Evolutionary conservation across 1,140 invertebrate genomes (phyloP), one percentile per base, ranked within the genome.

Genomic region (Drosophila bifasciata): DNA sequence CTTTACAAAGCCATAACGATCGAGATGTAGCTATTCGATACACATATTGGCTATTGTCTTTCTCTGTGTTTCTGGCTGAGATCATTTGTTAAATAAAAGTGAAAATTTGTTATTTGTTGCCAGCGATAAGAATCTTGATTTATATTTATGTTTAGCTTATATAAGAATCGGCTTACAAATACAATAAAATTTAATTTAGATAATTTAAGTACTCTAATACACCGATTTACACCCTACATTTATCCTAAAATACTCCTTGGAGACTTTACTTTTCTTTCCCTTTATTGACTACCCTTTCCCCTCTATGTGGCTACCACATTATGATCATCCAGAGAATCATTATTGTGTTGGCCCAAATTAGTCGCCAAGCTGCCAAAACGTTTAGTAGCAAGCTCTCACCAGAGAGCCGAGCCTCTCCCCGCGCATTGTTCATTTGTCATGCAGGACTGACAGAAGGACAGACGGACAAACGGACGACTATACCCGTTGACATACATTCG

Each of bases 311-410:
- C 25, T 9, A 9, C 28, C 28, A 28, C 28, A 28, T 25, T 28
- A 28, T 39, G 25, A 50, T 62, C 58, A 13, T 46, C 21, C 11
- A 52, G 17, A 23, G 15, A 32, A 2, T 56, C 56, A 25, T 40
- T 59, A 51, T 48, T 52, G 55, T 76, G 53, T 51, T 63, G 77
- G 77, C 61, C 81, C 52, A 85, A 85, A 85, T 85, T 85, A 85
- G 83, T 86, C 81, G 77, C 44, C 83, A 63, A 85, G 81, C 81
- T 85, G 81, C 81, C 81, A 85, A 85, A 85, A 77, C 81, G 77
- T 85, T 85, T 85, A 88, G 81, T 85, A 88, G 58, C 69, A 45
- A 48, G 76, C 80, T 76, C 76, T 80, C 62, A 55, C 76, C 62
- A 68, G 62, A 49, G 61, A 16, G 36, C 50, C 48, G 61, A 16